phyloP scores from a whole-genome alignment of 2,888 invertebrate genomes.

The Eupithecia vulgata region DNA sequence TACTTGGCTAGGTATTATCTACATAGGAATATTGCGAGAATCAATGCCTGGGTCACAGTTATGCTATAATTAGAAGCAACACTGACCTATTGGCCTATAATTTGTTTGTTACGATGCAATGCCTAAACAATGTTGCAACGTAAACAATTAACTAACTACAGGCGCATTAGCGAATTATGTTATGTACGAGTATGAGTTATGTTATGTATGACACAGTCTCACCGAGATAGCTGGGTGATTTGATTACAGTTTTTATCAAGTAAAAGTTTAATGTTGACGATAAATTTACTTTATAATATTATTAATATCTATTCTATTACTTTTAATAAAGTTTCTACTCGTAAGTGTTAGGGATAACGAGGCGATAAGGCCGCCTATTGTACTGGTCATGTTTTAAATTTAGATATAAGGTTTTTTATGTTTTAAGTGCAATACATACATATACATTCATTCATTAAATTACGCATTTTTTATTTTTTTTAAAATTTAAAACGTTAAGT shows the following conservation, averaged over 20 bases:
- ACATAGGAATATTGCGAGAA: conserved; percentile 22
- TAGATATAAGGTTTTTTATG: no score
- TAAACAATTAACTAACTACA: conserved; percentile 37
- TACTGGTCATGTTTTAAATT: no score
- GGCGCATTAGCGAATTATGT: conserved; percentile 8
- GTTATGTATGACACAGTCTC: conserved; percentile 7
- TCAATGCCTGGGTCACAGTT: conserved; percentile 49
- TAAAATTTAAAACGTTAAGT: no score
- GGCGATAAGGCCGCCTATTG: no score
- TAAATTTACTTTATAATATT: background rate
- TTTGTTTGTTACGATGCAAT: conserved; percentile 37
- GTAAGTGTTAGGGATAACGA: background rate
- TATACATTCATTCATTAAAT: no score
- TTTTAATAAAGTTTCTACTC: background rate
- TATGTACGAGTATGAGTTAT: conserved; percentile 16
- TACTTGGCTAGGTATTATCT: background rate
- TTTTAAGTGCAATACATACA: no score
- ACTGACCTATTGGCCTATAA: conserved; percentile 55
- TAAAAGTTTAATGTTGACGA: background rate
- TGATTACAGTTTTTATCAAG: background rate
- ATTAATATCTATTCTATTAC: no score
- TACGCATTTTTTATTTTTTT: no score
- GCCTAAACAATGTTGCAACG: conserved; percentile 40
- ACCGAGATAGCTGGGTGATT: conserved; percentile 2
- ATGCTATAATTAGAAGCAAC: conserved; percentile 45